Percentiles rank a stretch among this genome's conserved stretches.
Conservation (phyloP, 1,140 invertebrate genomes). For the Trichoplusia ni region DNA sequence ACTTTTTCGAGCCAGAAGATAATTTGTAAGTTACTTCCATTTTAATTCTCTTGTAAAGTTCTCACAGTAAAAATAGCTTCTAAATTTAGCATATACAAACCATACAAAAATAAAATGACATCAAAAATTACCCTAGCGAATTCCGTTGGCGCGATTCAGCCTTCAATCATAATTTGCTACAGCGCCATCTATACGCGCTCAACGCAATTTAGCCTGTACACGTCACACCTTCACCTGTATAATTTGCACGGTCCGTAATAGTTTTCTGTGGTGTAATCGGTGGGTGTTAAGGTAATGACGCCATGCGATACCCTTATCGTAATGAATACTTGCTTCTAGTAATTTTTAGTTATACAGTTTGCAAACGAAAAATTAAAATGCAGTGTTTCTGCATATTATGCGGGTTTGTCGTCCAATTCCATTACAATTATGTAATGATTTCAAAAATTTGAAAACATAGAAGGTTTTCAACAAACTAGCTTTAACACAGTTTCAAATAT, state of each 20-base stretch:
- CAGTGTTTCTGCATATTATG: conserved; percentile 4
- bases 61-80: neutral
- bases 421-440: neutral
- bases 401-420: neutral
- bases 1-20: too few relatives aligned
- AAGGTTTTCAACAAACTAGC: too few relatives aligned
- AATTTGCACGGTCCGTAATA: conserved; percentile 31
- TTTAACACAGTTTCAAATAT: too few relatives aligned
- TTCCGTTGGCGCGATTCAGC: neutral
- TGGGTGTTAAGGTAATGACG: conserved; percentile 31
- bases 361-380: neutral
- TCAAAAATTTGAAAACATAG: neutral
- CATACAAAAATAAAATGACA: neutral
- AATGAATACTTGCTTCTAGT: conserved; percentile 6
- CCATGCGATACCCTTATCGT: conserved; percentile 32
- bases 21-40: too few relatives aligned
- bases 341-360: conserved; percentile 8
- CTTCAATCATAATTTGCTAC: neutral
- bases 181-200: neutral
- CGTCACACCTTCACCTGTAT: neutral
- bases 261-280: conserved; percentile 28
- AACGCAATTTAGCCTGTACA: neutral
- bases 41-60: too few relatives aligned
- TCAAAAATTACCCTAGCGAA: neutral
- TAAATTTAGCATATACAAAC: neutral